phyloP scores from a whole-genome alignment of 1,140 invertebrate species.

The Diprion similis region DNA sequence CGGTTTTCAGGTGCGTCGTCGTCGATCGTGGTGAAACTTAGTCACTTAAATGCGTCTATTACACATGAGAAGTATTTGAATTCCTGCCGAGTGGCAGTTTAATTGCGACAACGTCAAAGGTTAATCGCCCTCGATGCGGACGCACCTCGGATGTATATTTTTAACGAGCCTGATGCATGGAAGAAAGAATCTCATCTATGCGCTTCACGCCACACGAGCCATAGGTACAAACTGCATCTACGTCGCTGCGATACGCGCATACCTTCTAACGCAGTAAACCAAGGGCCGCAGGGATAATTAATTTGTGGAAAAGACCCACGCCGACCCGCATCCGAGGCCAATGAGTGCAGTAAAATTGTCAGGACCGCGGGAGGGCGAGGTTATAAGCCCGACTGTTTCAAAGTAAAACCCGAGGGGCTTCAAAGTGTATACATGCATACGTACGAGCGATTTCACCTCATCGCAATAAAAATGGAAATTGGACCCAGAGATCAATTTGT shows the following conservation, averaged over 20 bases:
- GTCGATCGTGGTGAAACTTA: too few relatives aligned
- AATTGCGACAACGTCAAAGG: background rate
- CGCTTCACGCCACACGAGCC: background rate
- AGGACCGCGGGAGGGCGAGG: background rate
- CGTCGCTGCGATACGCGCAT: too few relatives aligned
- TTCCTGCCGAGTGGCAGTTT: background rate
- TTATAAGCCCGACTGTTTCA: background rate
- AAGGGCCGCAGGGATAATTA: background rate
- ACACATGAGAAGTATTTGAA: background rate
- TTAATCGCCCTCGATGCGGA: background rate
- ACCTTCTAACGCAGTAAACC: too few relatives aligned
- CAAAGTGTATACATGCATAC: too few relatives aligned
- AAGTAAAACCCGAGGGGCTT: too few relatives aligned
- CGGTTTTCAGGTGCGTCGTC: too few relatives aligned
- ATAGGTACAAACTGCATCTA: too few relatives aligned
- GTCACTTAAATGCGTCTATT: too few relatives aligned
- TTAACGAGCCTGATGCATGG: background rate
- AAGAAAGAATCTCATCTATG: background rate
- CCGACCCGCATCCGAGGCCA: background rate
- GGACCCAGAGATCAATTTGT: too few relatives aligned
- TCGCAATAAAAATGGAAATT: too few relatives aligned
- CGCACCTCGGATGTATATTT: background rate
- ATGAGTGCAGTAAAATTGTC: background rate
- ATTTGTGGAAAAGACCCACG: background rate
- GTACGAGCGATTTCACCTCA: too few relatives aligned